phyloP scores from a whole-genome alignment of 2,797 vertebrate species.

The Botia almorhae region DNA sequence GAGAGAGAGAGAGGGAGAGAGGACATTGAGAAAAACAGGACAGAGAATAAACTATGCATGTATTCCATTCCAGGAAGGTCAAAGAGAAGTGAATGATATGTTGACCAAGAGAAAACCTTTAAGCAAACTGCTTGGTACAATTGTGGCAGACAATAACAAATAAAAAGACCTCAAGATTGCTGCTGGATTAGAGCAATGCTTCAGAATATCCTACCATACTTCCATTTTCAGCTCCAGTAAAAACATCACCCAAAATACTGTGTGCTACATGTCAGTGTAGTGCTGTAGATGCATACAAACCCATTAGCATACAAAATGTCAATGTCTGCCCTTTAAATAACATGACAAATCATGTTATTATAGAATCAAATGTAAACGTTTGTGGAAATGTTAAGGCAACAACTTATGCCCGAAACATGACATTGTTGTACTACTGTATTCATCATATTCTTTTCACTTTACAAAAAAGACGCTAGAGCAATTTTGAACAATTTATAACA shows the following conservation, averaged over 20 bases:
- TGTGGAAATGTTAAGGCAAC: neutral
- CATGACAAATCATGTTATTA: slow-evolving; percentile 4
- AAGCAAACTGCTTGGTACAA: slow-evolving; percentile 52
- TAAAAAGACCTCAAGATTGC: slow-evolving; percentile 73
- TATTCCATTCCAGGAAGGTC: slow-evolving; percentile 64
- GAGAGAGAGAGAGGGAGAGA: neutral
- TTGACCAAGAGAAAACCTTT: neutral
- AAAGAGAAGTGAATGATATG: slow-evolving; percentile 42
- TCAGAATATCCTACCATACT: slow-evolving; percentile 54
- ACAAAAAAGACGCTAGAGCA: neutral
- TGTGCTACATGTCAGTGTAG: slow-evolving; percentile 55
- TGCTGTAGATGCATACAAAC: slow-evolving; percentile 50
- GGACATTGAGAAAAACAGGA: too few species aligned
- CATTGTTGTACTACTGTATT: neutral
- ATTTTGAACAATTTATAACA: too few species aligned
- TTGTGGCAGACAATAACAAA: slow-evolving; percentile 60
- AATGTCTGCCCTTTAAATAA: neutral
- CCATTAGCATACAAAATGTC: slow-evolving; percentile 36
- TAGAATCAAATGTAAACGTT: neutral
- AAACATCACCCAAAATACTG: slow-evolving; percentile 69
- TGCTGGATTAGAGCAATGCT: slow-evolving; percentile 61
- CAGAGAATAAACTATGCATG: neutral
- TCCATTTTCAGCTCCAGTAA: slow-evolving; percentile 68
- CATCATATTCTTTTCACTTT: neutral
- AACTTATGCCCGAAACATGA: neutral